Percentiles rank a stretch among this genome's conserved stretches.
These are phyloP conservation scores for Nymphalis polychloros DNA, from an alignment of 2,888 invertebrate species.

Conservation along the genomic window DNA sequence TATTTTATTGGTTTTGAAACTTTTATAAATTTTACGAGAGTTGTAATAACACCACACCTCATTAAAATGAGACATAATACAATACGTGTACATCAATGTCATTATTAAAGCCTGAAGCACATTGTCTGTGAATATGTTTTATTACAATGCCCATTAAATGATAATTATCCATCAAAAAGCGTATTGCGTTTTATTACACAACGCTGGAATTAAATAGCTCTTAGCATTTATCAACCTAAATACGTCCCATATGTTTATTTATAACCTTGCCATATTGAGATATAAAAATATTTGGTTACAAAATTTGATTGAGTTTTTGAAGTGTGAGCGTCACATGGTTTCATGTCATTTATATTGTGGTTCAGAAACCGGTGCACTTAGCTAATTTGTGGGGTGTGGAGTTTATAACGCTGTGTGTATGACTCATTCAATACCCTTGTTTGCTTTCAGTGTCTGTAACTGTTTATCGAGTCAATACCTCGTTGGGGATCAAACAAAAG, in stretches of 20 bases:
- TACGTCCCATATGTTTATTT: neutral
- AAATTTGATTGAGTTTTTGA: neutral
- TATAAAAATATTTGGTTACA: slow-evolving; percentile 1
- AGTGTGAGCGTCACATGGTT: neutral
- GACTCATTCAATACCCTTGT: slow-evolving; percentile 22
- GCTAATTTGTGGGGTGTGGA: slow-evolving; percentile 58
- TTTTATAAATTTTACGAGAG: neutral
- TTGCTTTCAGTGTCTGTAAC: slow-evolving; percentile 18
- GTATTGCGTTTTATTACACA: slow-evolving; percentile 26
- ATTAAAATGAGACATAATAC: neutral
- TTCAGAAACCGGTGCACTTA: slow-evolving; percentile 50
- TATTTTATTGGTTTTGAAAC: too few species aligned
- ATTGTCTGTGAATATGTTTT: slow-evolving; percentile 24
- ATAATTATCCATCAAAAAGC: slow-evolving; percentile 30
- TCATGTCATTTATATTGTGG: slow-evolving; percentile 17
- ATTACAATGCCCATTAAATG: slow-evolving; percentile 29
- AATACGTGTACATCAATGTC: slow-evolving; percentile 7
- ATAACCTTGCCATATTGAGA: slow-evolving; percentile 5
- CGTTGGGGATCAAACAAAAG: slow-evolving; percentile 15
- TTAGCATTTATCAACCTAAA: slow-evolving; percentile 14
- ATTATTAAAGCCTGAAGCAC: slow-evolving; percentile 21
- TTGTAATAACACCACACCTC: neutral
- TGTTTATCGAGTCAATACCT: slow-evolving; percentile 20
- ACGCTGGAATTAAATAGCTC: slow-evolving; percentile 14
- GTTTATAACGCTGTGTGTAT: slow-evolving; percentile 26